Base-by-base conservation (phyloP, 2,113 vertebrate genomes). In the Nipponia nippon region DNA sequence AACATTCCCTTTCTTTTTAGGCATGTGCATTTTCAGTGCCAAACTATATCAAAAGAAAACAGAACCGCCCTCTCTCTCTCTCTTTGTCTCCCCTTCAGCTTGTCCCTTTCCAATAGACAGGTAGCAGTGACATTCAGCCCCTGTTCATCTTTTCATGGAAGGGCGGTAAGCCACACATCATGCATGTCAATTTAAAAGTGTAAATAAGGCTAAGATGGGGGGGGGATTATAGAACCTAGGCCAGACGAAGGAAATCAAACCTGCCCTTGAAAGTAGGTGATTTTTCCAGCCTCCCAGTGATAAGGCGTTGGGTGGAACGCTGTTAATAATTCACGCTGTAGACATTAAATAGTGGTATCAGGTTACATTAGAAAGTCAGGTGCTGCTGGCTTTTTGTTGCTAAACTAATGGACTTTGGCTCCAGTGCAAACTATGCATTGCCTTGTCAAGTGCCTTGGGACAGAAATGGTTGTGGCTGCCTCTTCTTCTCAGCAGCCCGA, bases 241-340 rank as follows among this genome's bases (percentile, higher is more conserved):
- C 59, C 55, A 67, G 66, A 65, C 1, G 6, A 83, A 81, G 23
- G 50, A 71, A 90, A 52, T 13, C 7, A 4, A 92, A 81, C 61
- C 21, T 92, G 72, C 50, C 83, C 52, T 96, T 96, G 59, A 70
- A 86, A 91, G 83, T 2, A 52, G 42, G 53, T 53, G 40, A 81
- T 71, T 90, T 90, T 93, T 94, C 47, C 83, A 92, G 80, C 19
- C 58, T 92, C n/a, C 23, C 52, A 29, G 2, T 29, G 87, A 84
- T 92, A 95, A 91, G 69, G 72, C 4, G 1, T 13, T 72, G 83
- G 90, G 91, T 56, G 80, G 90, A 90, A 92, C 40, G 89, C 73
- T 34, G 95, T 95, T 94, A 95, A 96, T 97, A 92, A 97, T 96
- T 96, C 56, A 96, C 86, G 3, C 23, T 16, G 30, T 16, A 89